Base-by-base conservation (phyloP, 2,797 vertebrate genomes). In the Pyrrhura leucotis region DNA sequence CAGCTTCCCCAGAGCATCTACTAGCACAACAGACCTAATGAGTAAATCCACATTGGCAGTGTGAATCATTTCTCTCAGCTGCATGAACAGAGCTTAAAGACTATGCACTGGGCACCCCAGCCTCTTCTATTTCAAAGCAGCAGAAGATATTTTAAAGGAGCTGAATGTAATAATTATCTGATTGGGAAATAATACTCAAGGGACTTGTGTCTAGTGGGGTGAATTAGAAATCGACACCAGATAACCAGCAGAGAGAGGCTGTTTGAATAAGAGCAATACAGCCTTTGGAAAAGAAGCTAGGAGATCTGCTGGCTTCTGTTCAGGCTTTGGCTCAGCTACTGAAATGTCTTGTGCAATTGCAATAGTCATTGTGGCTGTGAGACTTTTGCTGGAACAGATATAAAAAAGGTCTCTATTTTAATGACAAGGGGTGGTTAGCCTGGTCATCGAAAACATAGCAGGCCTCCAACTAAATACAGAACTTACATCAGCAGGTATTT, bases 41-140 rank as follows among this genome's bases (percentile, higher is more conserved):
- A 97, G 97, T 97, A 98, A 98, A 96, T 95, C 93, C 91, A 93
- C 81, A 83, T 71, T 54, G 44, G 95, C 93, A 91, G 54, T 8
- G n/a, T 97, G 95, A 98, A 88, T 96, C 91, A 96, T 94, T 98
- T 97, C 95, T 97, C 97, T 97, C 90, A 96, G 84, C 85, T 95
- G 54, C 85, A 75, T 67, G 91, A 96, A 44, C 80, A 91, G 48
- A 93, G 59, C 87, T 95, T 86, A 63, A 88, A 93, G 89, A 74
- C n/a, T 53, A 37, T 40, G 56, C 0, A 0, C 39, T 79, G 51
- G 76, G 77, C 80, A 85, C 54, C 37, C 74, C 53, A 86, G 74
- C 37, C 44, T 81, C 94, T 94, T 85, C 50, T 78, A 31, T 94
- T 94, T 93, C 94, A 95, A 95, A 95, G 80, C 66, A 59, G 71